Conservation (phyloP, 2,113 vertebrate species). For the Misgurnus anguillicaudatus region DNA sequence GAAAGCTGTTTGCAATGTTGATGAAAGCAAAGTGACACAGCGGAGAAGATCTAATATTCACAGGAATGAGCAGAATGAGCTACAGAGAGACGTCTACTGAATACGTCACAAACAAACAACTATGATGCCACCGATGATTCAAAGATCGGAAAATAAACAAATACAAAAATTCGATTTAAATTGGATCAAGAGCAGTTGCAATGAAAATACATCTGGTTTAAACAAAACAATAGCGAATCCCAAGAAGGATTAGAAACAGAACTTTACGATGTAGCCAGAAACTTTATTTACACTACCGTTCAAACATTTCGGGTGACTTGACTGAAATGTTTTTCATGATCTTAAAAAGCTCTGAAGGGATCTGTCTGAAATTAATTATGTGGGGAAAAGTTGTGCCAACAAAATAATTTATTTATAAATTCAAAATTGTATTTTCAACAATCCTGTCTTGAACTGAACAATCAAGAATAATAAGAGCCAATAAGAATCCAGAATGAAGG, state of each 20-base stretch:
- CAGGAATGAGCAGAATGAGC: constrained; percentile 37
- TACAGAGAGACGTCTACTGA: constrained; percentile 22
- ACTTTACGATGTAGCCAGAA: not conserved
- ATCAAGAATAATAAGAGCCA: too few species aligned
- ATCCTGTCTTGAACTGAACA: too few species aligned
- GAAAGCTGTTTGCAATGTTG: constrained; percentile 59
- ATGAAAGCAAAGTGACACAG: constrained; percentile 10
- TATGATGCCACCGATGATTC: constrained; percentile 3
- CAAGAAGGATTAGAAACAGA: not conserved
- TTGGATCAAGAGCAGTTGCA: constrained; percentile 54
- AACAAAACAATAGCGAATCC: not conserved
- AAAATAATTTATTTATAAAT: too few species aligned
- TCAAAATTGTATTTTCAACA: too few species aligned
- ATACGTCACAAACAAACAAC: constrained; percentile 20
- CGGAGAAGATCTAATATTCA: constrained; percentile 19
- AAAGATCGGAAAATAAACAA: not conserved
- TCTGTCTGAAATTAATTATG: too few species aligned
- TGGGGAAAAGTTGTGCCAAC: too few species aligned
- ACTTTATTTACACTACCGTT: not conserved
- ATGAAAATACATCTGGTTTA: not conserved
- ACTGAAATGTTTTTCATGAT: too few species aligned
- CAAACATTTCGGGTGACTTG: too few species aligned
- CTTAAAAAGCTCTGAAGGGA: too few species aligned
- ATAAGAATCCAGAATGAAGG: too few species aligned
- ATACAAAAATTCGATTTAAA: constrained; percentile 52